Conservation (phyloP, 2,888 invertebrate genomes). For the Lordiphosa andalusiaca region DNA sequence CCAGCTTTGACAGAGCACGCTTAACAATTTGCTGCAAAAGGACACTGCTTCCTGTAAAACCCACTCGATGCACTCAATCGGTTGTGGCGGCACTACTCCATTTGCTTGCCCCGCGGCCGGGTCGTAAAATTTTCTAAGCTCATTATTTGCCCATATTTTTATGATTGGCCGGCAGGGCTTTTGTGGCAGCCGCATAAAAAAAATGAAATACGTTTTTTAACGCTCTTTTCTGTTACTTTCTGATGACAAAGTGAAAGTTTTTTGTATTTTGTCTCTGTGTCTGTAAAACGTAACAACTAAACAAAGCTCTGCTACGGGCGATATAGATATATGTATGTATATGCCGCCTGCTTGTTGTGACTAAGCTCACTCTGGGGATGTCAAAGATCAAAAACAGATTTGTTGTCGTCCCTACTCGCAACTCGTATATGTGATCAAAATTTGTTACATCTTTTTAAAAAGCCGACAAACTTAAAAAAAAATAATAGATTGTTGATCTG, state of each 20-base stretch:
- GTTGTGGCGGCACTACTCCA: conserved; percentile 10
- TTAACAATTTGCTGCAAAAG: not conserved
- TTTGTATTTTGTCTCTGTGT: conserved; percentile 55
- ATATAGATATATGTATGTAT: conserved; percentile 32
- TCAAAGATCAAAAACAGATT: conserved; percentile 52
- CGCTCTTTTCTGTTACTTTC: conserved; percentile 45
- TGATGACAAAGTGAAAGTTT: conserved; percentile 71
- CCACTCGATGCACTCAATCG: not conserved
- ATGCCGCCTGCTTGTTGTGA: conserved; percentile 19
- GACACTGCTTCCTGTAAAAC: not conserved
- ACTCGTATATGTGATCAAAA: conserved; percentile 55
- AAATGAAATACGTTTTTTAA: conserved; percentile 35
- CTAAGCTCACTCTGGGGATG: conserved; percentile 40
- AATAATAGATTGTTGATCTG: conserved; percentile 19
- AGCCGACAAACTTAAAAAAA: conserved; percentile 17
- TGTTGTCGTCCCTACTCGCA: conserved; percentile 43
- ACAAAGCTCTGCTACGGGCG: conserved; percentile 56
- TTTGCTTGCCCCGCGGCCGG: conserved; percentile 37
- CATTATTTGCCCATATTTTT: conserved; percentile 67
- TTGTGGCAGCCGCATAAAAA: conserved; percentile 29
- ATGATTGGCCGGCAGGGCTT: conserved; percentile 40
- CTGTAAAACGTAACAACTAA: conserved; percentile 69
- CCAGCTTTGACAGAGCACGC: conserved; percentile 14
- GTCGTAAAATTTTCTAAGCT: conserved; percentile 68
- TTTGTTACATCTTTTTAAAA: conserved; percentile 67